Percentiles rank a stretch among this genome's conserved stretches.
These are phyloP conservation scores for Drosophila cognata DNA, from an alignment of 2,888 invertebrate species.

Conservation along the genomic window DNA sequence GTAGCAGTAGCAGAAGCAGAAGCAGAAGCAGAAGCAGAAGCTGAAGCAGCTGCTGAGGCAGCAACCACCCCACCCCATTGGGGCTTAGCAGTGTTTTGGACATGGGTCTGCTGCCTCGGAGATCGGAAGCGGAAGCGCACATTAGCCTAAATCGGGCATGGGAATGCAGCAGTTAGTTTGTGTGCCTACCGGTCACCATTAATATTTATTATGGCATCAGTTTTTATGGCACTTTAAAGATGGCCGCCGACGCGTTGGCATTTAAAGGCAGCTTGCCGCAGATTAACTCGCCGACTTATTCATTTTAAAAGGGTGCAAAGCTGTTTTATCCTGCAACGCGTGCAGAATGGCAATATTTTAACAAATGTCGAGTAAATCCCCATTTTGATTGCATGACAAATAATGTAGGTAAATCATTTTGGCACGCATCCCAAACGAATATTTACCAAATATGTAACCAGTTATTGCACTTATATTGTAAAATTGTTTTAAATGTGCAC, in stretches of 20 bases:
- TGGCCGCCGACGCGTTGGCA: slow-evolving; percentile 31
- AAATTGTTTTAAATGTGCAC: neutral
- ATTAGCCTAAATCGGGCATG: slow-evolving; percentile 37
- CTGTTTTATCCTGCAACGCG: slow-evolving; percentile 13
- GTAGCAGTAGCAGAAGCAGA: neutral
- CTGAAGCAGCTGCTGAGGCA: neutral
- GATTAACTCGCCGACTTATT: slow-evolving; percentile 40
- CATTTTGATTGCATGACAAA: neutral
- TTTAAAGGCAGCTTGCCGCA: slow-evolving; percentile 59
- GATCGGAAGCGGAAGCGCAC: slow-evolving; percentile 56
- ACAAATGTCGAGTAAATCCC: slow-evolving; percentile 7
- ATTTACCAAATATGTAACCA: slow-evolving; percentile 17
- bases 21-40: neutral
- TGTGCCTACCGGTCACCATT: slow-evolving; percentile 45
- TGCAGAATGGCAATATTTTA: slow-evolving; percentile 14
- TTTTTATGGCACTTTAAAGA: slow-evolving; percentile 71
- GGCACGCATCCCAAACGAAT: neutral
- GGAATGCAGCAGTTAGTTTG: slow-evolving; percentile 47
- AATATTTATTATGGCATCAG: slow-evolving; percentile 71
- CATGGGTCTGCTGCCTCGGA: slow-evolving; percentile 38
- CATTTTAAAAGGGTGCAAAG: slow-evolving; percentile 56
- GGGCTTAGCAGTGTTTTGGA: slow-evolving; percentile 22
- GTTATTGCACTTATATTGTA: neutral
- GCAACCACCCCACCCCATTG: slow-evolving; percentile 28
- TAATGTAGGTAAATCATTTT: no score